phyloP scores from a whole-genome alignment of 2,888 invertebrate species.

The Stenotaenia linearis region DNA sequence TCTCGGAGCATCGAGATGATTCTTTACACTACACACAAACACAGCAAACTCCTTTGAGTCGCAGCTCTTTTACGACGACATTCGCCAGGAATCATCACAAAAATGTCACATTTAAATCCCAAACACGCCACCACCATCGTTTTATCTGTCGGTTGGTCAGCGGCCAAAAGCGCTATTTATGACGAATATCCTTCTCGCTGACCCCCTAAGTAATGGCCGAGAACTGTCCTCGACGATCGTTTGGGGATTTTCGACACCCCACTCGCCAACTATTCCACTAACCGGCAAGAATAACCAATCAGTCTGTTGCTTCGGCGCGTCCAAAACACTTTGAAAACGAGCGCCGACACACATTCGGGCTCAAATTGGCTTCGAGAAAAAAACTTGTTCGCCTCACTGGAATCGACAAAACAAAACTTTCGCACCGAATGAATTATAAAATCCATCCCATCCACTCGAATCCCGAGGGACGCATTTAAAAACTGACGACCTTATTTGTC shows the following conservation, averaged over 20 bases:
- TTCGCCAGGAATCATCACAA: slow-evolving; percentile 7
- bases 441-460: neutral
- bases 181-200: neutral
- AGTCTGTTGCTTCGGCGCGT: neutral
- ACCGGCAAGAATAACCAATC: slow-evolving; percentile 19
- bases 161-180: slow-evolving; percentile 4
- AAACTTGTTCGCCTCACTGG: neutral
- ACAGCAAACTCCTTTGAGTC: neutral
- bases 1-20: neutral
- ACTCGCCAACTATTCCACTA: slow-evolving; percentile 3
- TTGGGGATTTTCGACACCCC: slow-evolving; percentile 14
- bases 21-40: slow-evolving; percentile 15
- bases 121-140: slow-evolving; percentile 6
- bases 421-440: neutral
- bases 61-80: neutral
- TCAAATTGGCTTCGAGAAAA: neutral
- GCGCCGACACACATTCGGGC: neutral
- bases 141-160: slow-evolving; percentile 13
- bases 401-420: neutral
- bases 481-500: neutral
- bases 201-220: slow-evolving; percentile 12
- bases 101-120: slow-evolving; percentile 19
- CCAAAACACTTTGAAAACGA: neutral
- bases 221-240: slow-evolving; percentile 19
- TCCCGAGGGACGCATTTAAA: neutral